These are phyloP conservation scores for Epizoanthus scotinus DNA, from an alignment of 92 coral and sea anemone species.

Conservation along the genomic window DNA sequence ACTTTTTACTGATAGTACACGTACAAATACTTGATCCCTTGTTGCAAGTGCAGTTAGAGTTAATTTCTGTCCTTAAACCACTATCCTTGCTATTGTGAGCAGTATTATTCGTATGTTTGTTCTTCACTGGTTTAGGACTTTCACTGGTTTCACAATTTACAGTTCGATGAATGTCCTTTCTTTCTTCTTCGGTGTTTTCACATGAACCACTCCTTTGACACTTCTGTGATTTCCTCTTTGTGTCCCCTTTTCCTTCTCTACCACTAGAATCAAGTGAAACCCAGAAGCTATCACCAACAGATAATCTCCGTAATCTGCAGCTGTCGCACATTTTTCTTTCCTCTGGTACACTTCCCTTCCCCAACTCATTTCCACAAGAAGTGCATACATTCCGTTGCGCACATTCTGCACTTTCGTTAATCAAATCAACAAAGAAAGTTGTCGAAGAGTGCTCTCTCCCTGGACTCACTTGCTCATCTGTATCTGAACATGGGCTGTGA, in stretches of 20 bases:
- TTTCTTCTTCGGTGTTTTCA: neutral
- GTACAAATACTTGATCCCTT: neutral
- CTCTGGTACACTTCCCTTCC: neutral
- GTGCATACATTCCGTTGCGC: neutral
- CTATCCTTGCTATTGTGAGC: neutral
- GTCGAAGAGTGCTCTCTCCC: constrained; percentile 7
- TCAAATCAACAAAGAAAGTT: constrained; percentile 34
- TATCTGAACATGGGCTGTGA: neutral
- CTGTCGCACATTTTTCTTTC: neutral
- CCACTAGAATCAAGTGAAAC: constrained; percentile 23
- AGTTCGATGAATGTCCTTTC: neutral
- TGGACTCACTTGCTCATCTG: neutral
- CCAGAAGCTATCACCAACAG: constrained; percentile 31
- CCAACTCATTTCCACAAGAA: neutral
- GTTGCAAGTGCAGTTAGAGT: neutral
- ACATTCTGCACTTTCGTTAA: neutral
- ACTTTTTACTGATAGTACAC: neutral
- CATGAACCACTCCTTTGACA: neutral
- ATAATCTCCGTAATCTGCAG: constrained; percentile 9
- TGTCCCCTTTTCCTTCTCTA: neutral
- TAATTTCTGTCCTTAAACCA: neutral
- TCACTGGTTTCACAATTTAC: neutral
- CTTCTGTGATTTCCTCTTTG: neutral
- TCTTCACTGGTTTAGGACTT: neutral
- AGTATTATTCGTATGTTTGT: neutral